These are phyloP conservation scores for Dorcus parallelipipedus DNA, from an alignment of 2,888 invertebrate species.

Conservation along the genomic window DNA sequence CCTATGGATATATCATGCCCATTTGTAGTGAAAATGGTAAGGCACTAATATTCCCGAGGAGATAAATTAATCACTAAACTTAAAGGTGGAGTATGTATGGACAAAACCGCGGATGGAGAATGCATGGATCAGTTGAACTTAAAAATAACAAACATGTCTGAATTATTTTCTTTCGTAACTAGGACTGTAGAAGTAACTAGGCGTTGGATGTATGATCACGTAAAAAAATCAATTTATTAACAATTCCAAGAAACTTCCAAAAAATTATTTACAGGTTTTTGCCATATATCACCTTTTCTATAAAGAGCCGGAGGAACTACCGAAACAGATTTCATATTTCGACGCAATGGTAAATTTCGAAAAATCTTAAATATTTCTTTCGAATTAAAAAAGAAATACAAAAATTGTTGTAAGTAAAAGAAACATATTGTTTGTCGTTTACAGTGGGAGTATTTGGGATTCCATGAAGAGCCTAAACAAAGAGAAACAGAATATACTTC, in stretches of 20 bases:
- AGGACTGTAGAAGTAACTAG: conserved; percentile 9
- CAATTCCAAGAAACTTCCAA: not conserved
- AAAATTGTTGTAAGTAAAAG: not conserved
- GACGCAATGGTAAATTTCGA: conserved; percentile 8
- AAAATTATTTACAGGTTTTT: not conserved
- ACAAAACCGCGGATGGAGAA: not conserved
- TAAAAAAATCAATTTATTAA: not conserved
- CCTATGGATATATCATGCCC: conserved; percentile 11
- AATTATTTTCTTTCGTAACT: conserved; percentile 11
- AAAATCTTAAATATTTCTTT: not conserved
- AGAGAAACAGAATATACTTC: conserved; percentile 1
- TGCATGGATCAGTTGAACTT: not conserved
- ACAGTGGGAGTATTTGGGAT: conserved; percentile 15
- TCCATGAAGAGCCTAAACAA: conserved; percentile 1
- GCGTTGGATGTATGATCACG: conserved; percentile 7
- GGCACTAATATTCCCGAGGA: not conserved
- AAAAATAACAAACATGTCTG: not conserved
- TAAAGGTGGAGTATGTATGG: conserved; percentile 5
- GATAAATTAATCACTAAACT: too few species aligned
- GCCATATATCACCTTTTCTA: not conserved
- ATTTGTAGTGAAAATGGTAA: conserved; percentile 13
- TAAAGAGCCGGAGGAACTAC: not conserved
- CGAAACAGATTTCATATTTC: conserved; percentile 5
- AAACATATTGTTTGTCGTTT: not conserved
- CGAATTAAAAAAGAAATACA: not conserved